phyloP scores from a whole-genome alignment of 2,888 invertebrate species.

The Steinernema carpocapsae region DNA sequence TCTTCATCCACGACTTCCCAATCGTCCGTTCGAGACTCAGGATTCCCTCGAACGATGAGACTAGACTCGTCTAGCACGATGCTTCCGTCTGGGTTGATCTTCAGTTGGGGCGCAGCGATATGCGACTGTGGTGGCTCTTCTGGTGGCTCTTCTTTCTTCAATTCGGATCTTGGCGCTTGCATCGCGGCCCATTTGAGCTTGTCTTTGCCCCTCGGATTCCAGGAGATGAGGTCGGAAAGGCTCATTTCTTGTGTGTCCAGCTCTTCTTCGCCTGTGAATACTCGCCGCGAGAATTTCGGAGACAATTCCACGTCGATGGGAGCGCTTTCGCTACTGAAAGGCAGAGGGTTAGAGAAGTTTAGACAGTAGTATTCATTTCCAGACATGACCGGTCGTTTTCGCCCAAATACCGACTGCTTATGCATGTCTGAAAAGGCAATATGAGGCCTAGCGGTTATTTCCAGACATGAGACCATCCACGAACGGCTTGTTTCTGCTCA shows the following conservation, averaged over 20 bases:
- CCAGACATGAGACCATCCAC: too few species aligned
- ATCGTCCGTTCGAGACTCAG: conserved; percentile 42
- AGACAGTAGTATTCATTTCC: too few species aligned
- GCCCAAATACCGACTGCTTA: too few species aligned
- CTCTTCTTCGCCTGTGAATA: neutral
- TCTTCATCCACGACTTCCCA: conserved; percentile 65
- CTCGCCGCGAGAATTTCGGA: neutral
- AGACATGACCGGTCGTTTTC: too few species aligned
- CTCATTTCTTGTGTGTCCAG: conserved; percentile 1
- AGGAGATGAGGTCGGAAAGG: conserved; percentile 6
- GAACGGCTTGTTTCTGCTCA: too few species aligned
- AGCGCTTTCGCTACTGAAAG: neutral
- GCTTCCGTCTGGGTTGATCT: conserved; percentile 56
- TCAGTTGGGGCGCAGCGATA: conserved; percentile 50
- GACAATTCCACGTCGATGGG: neutral
- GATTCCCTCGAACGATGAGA: conserved; percentile 51
- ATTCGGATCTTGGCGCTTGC: neutral
- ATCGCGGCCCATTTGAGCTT: neutral
- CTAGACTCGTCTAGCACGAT: conserved; percentile 59
- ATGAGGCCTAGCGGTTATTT: too few species aligned
- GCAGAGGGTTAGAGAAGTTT: neutral
- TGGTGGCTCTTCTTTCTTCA: conserved; percentile 30
- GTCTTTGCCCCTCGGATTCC: neutral
- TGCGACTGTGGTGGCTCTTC: too few species aligned
- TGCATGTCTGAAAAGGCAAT: too few species aligned